A percentile compares a stretch with the other conserved stretches of the same genome.
These are phyloP conservation scores for Chrysochloris asiatica DNA, from an alignment of 2,113 vertebrate genomes.

Conservation along the genomic window DNA sequence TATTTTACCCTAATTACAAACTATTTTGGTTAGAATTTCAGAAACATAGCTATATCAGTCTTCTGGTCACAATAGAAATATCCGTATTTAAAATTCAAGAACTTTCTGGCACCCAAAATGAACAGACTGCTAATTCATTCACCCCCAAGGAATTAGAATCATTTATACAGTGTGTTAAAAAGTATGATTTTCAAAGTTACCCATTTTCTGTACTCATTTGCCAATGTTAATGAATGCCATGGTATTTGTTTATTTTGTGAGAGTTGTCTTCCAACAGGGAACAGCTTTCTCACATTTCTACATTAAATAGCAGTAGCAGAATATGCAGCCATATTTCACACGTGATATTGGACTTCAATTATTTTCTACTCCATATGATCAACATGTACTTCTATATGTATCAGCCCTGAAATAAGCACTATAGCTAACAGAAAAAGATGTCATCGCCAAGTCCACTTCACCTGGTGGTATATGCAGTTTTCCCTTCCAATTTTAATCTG, in stretches of 20 bases:
- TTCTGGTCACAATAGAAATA: constrained; percentile 40
- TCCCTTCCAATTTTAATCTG: background rate
- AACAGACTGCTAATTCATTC: constrained; percentile 62
- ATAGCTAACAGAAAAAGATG: background rate
- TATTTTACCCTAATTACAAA: background rate
- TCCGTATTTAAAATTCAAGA: constrained; percentile 63
- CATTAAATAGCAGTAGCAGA: constrained; percentile 32
- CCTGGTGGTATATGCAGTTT: background rate
- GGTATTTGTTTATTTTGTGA: constrained; percentile 60
- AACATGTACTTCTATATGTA: background rate
- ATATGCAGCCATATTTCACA: background rate
- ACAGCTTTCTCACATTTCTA: constrained; percentile 51
- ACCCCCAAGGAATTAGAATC: constrained; percentile 26
- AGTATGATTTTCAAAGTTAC: constrained; percentile 44
- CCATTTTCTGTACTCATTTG: constrained; percentile 64
- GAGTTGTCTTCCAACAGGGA: constrained; percentile 32
- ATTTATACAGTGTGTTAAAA: constrained; percentile 61
- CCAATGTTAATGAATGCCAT: constrained; percentile 58
- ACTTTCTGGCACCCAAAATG: constrained; percentile 49
- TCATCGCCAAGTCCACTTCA: background rate
- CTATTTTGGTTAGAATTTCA: constrained; percentile 25
- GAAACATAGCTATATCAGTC: background rate
- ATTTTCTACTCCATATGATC: background rate
- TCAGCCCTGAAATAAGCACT: background rate
- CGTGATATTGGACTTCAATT: background rate